Percentiles rank a stretch among this genome's conserved stretches.
Conservation (phyloP, 2,113 vertebrate genomes). For the Xiphorhynchus elegans region DNA sequence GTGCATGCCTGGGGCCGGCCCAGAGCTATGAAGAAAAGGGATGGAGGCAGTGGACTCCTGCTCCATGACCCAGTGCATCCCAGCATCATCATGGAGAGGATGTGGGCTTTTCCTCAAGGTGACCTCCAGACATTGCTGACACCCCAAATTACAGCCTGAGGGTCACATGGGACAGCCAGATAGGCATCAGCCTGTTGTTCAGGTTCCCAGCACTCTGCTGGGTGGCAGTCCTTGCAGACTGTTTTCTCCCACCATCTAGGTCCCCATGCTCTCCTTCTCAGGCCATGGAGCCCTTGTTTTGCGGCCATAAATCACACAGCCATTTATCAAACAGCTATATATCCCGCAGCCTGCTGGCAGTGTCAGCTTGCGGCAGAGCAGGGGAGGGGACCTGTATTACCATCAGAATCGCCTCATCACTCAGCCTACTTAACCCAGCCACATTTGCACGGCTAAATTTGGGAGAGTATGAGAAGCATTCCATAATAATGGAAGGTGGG, state of each 20-base stretch:
- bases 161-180: background rate
- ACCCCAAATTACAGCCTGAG: accelerated
- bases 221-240: background rate
- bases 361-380: background rate
- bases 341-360: background rate
- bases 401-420: background rate
- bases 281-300: background rate
- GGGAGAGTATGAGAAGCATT: constrained; percentile 51
- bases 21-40: background rate
- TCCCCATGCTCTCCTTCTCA: background rate
- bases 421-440: constrained; percentile 3
- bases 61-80: background rate
- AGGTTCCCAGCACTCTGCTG: background rate
- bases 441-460: constrained; percentile 40
- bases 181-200: background rate
- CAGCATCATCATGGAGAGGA: background rate
- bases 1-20: background rate
- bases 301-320: background rate
- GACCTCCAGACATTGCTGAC: background rate
- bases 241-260: background rate
- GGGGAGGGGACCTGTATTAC: background rate
- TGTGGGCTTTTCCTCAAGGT: accelerated
- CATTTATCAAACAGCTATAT: background rate
- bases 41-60: background rate
- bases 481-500: background rate